Evolutionary conservation across 2,113 vertebrate species (phyloP), one percentile per base, ranked within the genome.

Genomic region (Lontra canadensis): DNA sequence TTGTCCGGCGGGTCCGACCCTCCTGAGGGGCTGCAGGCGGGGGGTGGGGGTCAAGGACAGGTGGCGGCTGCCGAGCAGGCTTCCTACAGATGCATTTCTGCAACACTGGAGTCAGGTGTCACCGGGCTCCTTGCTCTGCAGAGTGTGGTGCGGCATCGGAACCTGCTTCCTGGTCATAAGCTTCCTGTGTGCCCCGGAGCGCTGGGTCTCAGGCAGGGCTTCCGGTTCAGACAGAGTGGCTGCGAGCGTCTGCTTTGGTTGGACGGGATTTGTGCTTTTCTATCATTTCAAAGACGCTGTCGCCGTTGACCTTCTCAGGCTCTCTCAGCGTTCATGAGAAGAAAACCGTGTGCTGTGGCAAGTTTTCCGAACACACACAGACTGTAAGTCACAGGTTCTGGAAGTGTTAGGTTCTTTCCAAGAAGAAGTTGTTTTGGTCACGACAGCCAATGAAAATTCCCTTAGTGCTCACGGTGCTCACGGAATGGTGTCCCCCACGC

Each of bases 401-500:
- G 15, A 39, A 61, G 21, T 29, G 9, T 14, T 71, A 59, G 81
- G 4, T 36, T 95, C 71, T 63, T 86, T 55, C 71, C 29, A 42
- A 7, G 49, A 34, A 49, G 52, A 59, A 80, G 29, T 29, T 59
- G 36, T 92, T 79, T 67, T 10, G 31, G 7, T 71, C 39, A 11
- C 12, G 14, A 34, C 9, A 52, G 81, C 63, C 78, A 23, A 0
- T 59, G 73, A 49, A 49, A 23, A 44, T 25, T 76, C 25, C 26
- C 34, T 69, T 36, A 1, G 9, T 4, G 10, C 7, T 42, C 3
- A 6, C 8, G 3, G 49, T 12, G 67, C 26, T 7, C n/a, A n/a
- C n/a, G n/a, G 69, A 4, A 2, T 17, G 69, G 79, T 23, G 29
- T 44, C 29, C 26, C 23, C 78, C 4, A 23, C 4, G 1, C 18